A percentile compares a stretch with the other conserved stretches of the same genome.
Evolutionary conservation across 2,113 vertebrate species (phyloP).

Genomic region (Leucopternis melanops): DNA sequence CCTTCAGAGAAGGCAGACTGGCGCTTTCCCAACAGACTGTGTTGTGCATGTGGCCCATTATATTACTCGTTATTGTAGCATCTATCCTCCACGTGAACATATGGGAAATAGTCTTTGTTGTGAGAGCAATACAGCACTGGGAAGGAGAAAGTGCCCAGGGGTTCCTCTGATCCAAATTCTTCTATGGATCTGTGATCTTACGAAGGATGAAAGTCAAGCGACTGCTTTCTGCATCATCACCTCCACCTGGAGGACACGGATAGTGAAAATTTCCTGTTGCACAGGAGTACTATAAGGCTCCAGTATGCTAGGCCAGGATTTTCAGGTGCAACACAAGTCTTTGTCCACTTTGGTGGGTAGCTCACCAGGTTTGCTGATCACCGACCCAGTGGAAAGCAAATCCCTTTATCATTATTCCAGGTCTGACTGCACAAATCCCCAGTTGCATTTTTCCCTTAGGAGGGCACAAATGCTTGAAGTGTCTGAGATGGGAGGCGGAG

Average conservation of each 20-base stretch:
- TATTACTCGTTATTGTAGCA: background rate
- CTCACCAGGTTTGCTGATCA: background rate
- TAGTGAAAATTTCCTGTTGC: background rate
- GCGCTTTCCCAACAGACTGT: background rate
- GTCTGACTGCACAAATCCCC: background rate
- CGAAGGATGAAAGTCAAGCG: background rate
- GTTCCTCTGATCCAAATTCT: background rate
- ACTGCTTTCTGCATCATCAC: background rate
- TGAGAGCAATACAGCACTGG: background rate
- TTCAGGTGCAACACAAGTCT: background rate
- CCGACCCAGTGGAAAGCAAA: background rate
- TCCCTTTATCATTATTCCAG: background rate
- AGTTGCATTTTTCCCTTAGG: background rate
- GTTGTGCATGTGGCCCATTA: background rate
- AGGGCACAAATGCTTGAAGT: background rate
- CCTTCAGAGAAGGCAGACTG: background rate
- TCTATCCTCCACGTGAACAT: background rate
- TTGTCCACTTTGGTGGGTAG: background rate
- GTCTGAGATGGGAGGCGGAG: background rate
- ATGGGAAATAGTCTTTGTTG: background rate
- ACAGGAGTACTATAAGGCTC: background rate
- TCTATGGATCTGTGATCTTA: background rate
- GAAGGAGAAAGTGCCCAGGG: background rate
- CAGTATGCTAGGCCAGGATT: background rate
- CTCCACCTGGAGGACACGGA: background rate